Conservation (phyloP, 2,888 invertebrate genomes). For the Carabus problematicus region DNA sequence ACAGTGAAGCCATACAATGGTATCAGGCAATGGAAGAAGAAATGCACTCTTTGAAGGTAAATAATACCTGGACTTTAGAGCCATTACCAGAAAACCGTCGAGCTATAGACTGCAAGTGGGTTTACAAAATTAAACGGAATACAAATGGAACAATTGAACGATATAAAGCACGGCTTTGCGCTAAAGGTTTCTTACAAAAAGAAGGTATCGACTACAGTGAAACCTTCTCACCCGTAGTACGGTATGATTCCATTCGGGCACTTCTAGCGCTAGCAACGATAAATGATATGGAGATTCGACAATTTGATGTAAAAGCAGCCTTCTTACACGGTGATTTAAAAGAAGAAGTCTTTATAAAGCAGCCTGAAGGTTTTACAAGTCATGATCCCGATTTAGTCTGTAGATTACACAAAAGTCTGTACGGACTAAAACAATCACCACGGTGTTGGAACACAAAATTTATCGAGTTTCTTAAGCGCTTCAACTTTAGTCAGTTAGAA, state of each 20-base stretch:
- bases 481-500: constrained; percentile 20
- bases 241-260: constrained; percentile 46
- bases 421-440: constrained; percentile 45
- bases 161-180: constrained; percentile 46
- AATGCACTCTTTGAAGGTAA: constrained; percentile 42
- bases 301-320: constrained; percentile 42
- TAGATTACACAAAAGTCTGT: constrained; percentile 37
- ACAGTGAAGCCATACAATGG: constrained; percentile 43
- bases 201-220: constrained; percentile 48
- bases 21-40: constrained; percentile 44
- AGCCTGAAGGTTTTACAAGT: constrained; percentile 24
- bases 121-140: constrained; percentile 43
- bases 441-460: constrained; percentile 15
- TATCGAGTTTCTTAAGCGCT: constrained; percentile 15
- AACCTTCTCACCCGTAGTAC: constrained; percentile 48
- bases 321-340: too few species aligned
- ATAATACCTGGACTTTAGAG: constrained; percentile 45
- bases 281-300: constrained; percentile 24
- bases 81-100: constrained; percentile 40
- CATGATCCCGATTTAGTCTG: constrained; percentile 38
- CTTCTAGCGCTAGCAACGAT: constrained; percentile 43
- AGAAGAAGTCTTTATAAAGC: constrained; percentile 40
- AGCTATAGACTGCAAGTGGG: constrained; percentile 44
- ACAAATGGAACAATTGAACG: constrained; percentile 33
- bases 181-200: constrained; percentile 46